phyloP scores from a whole-genome alignment of 2,888 invertebrate genomes.

The Auanema freiburgensis region DNA sequence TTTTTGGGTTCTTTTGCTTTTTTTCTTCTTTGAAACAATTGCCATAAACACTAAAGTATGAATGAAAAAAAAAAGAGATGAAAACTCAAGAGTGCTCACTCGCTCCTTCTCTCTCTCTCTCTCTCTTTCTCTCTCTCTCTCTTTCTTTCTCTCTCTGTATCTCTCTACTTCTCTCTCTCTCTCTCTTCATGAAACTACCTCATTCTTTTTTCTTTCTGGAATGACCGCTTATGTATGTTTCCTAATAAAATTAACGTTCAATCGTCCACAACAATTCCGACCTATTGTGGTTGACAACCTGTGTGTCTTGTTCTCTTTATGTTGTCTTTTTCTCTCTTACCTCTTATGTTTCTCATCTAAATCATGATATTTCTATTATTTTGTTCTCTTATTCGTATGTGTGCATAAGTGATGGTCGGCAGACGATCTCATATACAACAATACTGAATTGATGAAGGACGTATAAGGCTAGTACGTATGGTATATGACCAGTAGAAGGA shows the following conservation, averaged over 20 bases:
- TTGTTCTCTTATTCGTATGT: no score
- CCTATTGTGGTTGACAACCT: conserved; percentile 1
- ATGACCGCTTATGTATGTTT: no score
- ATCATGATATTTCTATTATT: no score
- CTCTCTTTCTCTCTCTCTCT: conserved; percentile 9
- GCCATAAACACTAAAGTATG: not conserved
- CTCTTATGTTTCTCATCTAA: not conserved
- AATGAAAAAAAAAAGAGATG: no score
- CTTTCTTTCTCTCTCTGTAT: conserved; percentile 9
- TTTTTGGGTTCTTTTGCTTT: conserved; percentile 3
- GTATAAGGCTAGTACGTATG: no score
- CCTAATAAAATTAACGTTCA: no score
- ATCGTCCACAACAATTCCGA: not conserved
- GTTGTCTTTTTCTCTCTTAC: not conserved
- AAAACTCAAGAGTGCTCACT: no score
- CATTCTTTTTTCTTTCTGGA: not conserved
- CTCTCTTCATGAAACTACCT: not conserved
- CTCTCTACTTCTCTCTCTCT: conserved; percentile 7
- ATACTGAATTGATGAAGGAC: no score
- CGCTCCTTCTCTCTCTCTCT: not conserved
- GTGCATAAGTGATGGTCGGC: no score
- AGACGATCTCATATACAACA: no score
- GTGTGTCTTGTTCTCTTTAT: not conserved
- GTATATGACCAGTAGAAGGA: no score
- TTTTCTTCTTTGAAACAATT: conserved; percentile 3